Evolutionary conservation across 2,888 invertebrate species (phyloP), one percentile per base, ranked within the genome.

Genomic region (Ophion ventricosus): DNA sequence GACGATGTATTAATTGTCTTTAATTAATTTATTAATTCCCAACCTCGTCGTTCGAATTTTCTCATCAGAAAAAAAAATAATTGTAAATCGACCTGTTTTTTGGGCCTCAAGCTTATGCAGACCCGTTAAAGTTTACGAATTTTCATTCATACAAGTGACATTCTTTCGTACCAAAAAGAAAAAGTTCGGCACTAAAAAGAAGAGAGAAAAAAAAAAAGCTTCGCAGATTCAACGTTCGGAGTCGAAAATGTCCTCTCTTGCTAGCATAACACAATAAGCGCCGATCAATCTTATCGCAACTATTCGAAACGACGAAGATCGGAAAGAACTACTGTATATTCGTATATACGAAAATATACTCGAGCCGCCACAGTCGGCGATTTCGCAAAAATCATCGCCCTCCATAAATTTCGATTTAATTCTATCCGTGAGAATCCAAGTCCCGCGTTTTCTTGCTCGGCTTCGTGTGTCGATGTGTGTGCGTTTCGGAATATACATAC

Each of bases 391-490:
- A 70, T 86, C 87, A 89, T 88, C 82, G 80, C 82, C 74, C 83
- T 86, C 85, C 78, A 87, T 90, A 88, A 89, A 89, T 90, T 88
- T 86, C 82, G 86, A 88, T 90, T 87, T 87, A 87, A 89, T 88
- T 88, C 87, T 86, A 88, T 91, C 74, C 92, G 92, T 92, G 92
- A 92, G 92, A 92, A 92, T 92, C 88, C 17, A 70, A 56, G 75
- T 29, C 74, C 76, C 76, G 87, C 88, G 86, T 87, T 87, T 90
- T 87, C 88, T 77, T 83, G 88, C 88, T 88, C 87, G 87, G 87
- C 63, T 63, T 35, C 10, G 26, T 85, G 85, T 88, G 86, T 88
- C 75, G 67, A 43, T 87, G 49, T 88, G 89, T 88, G 88, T 89
- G 89, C 84, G 67, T 88, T 87, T 88, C 87, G 86, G 86, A 87